Base-by-base conservation (phyloP, 1,140 invertebrate genomes). In the Aphaenogaster rudis region DNA sequence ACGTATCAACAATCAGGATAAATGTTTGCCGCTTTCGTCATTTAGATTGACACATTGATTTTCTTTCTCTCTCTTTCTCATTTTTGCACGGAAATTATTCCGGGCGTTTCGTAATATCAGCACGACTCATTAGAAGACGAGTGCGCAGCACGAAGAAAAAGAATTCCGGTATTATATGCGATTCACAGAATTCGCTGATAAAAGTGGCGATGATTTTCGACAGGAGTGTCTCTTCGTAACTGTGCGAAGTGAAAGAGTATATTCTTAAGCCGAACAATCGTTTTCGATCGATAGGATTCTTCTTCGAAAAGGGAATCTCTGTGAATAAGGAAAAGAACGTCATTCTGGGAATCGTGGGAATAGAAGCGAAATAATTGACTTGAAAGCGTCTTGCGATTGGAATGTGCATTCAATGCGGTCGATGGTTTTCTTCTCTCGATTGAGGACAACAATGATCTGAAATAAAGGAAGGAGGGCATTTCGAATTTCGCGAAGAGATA, bases 381-480 rank as follows among this genome's bases (percentile, higher is more conserved):
- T 54, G 54, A 61, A 33, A 54, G 52, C 54, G 52, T 59, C 72
- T 45, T 45, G 21, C 54, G 74, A 77, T 61, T 77, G 77, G 61
- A 80, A 79, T 48, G 45, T 50, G 77, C 63, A 39, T 80, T 80
- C 48, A n/a, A 80, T 39, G 63, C 7, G 63, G 48, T 67, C 13
- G 42, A 79, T 67, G 17, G 45, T 28, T 36, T 36, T n/a, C 36
- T 63, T 79, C 28, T n/a, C n/a, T 66, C 33, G 77, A 48, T 79
- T 4, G 45, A 79, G 59, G 54, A 45, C 52, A 17, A 74, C 39
- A 63, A 48, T 33, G 33, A 66, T 79, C 42, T 48, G 59, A 66
- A 64, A 15, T 45, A 36, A 36, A 79, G 28, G 5, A 48, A 36
- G 3, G 42, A 8, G 21, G 9, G n/a, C 28, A 15, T 48, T 50